Percentiles rank a stretch among this genome's conserved stretches.
phyloP scores from a whole-genome alignment of 2,797 vertebrate genomes.

The Uromys caudimaculatus region DNA sequence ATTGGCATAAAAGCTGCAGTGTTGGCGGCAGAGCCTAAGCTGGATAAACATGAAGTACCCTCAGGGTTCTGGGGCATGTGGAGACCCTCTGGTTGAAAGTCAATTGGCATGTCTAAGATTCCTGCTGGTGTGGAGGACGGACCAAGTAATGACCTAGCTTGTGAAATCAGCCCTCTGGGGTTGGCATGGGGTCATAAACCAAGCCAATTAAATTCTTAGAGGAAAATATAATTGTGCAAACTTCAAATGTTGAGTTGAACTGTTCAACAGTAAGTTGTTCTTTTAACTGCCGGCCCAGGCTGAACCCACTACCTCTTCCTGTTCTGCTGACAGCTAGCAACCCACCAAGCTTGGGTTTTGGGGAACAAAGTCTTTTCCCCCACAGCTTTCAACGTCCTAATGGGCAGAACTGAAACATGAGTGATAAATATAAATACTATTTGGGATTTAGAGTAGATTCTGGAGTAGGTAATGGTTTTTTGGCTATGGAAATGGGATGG shows the following conservation, averaged over 20 bases:
- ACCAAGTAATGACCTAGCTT: conserved; percentile 79
- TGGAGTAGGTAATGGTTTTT: conserved; percentile 20
- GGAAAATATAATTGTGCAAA: conserved; percentile 82
- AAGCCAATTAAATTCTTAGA: conserved; percentile 82
- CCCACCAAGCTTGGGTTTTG: background rate
- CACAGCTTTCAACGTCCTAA: background rate
- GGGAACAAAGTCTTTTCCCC: background rate
- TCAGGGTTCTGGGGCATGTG: conserved; percentile 76
- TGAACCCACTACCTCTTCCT: conserved; percentile 63
- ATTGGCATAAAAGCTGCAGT: conserved; percentile 75
- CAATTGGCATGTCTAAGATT: conserved; percentile 75
- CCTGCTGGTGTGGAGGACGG: conserved; percentile 71
- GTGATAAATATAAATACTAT: background rate
- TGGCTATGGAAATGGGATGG: background rate
- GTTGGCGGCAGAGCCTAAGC: conserved; percentile 82
- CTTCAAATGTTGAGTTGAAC: conserved; percentile 82
- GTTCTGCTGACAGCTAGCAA: conserved; percentile 26
- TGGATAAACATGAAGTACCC: conserved; percentile 83
- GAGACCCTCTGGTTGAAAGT: conserved; percentile 80
- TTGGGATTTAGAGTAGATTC: background rate
- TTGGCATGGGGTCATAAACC: conserved; percentile 80
- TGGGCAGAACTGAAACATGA: conserved; percentile 35
- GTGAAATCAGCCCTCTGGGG: conserved; percentile 82
- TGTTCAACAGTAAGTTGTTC: conserved; percentile 71
- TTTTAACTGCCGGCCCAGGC: conserved; percentile 64